Percentiles rank a stretch among this genome's conserved stretches.
Evolutionary conservation across 2,113 vertebrate species (phyloP).

Genomic region (Tragelaphus strepsiceros): DNA sequence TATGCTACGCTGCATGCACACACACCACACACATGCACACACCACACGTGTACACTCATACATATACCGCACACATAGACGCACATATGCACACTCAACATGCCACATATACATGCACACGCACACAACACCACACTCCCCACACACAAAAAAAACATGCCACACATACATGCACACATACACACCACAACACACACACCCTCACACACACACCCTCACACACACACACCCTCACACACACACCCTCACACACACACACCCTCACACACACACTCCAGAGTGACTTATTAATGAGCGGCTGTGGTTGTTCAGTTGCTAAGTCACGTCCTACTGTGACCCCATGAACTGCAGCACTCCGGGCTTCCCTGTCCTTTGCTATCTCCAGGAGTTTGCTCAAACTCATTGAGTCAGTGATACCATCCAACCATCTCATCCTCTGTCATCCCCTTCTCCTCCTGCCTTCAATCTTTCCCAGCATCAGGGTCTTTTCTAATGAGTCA

Average conservation of each 20-base stretch:
- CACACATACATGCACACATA: neutral
- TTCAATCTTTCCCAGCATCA: neutral
- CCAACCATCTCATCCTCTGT: neutral
- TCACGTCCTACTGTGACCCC: neutral
- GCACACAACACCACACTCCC: accelerated
- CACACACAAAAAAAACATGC: no score
- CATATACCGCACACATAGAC: accelerated
- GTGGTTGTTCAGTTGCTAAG: neutral
- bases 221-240: no score
- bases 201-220: neutral
- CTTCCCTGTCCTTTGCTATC: neutral
- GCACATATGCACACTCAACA: neutral
- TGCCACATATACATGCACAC: neutral
- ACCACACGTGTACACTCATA: accelerated
- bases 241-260: no score
- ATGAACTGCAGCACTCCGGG: neutral
- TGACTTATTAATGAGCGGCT: no score
- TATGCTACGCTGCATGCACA: neutral
- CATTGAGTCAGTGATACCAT: neutral
- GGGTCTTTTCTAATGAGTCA: neutral
- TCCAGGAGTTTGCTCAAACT: neutral
- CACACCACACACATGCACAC: no score
- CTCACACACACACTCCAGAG: neutral
- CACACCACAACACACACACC: no score
- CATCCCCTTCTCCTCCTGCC: neutral